These are phyloP conservation scores for Cryptus armator DNA, from an alignment of 2,888 invertebrate genomes.

Conservation along the genomic window DNA sequence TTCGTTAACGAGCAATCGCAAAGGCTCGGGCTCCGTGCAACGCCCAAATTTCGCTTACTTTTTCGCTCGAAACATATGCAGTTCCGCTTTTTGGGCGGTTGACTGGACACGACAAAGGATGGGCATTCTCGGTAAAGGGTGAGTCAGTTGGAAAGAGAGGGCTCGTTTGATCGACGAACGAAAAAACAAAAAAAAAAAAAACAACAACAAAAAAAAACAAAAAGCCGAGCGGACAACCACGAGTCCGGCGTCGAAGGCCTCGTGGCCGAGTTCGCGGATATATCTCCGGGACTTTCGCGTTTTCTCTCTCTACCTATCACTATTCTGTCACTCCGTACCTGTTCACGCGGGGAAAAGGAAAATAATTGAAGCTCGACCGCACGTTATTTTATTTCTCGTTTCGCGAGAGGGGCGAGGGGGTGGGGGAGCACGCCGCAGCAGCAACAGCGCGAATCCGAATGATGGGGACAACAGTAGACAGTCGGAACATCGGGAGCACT, in stretches of 20 bases:
- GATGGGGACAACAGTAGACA: slow-evolving; percentile 29
- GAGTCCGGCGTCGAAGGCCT: slow-evolving; percentile 24
- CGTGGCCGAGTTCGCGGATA: slow-evolving; percentile 25
- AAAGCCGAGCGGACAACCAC: not conserved
- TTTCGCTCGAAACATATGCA: slow-evolving; percentile 43
- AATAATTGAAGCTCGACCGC: slow-evolving; percentile 54
- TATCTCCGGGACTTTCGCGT: slow-evolving; percentile 1
- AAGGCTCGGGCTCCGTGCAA: slow-evolving; percentile 15
- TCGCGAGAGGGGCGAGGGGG: not conserved
- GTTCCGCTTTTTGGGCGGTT: slow-evolving; percentile 13
- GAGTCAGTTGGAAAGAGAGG: slow-evolving; percentile 11
- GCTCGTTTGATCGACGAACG: slow-evolving; percentile 46
- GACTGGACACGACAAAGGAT: not conserved
- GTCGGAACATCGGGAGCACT: not conserved
- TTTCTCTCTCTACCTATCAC: slow-evolving; percentile 16
- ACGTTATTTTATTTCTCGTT: slow-evolving; percentile 53
- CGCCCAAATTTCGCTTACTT: slow-evolving; percentile 39
- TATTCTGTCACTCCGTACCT: not conserved
- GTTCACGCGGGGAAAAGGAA: slow-evolving; percentile 16
- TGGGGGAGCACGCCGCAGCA: not conserved
- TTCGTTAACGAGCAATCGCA: slow-evolving; percentile 51
- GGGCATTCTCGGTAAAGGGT: slow-evolving; percentile 3
- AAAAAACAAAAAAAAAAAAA: not conserved
- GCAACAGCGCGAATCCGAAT: slow-evolving; percentile 8
- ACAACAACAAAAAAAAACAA: too few relatives aligned